Evolutionary conservation across 2,113 vertebrate species (phyloP), one percentile per base, ranked within the genome.

Genomic region (Bos taurus): DNA sequence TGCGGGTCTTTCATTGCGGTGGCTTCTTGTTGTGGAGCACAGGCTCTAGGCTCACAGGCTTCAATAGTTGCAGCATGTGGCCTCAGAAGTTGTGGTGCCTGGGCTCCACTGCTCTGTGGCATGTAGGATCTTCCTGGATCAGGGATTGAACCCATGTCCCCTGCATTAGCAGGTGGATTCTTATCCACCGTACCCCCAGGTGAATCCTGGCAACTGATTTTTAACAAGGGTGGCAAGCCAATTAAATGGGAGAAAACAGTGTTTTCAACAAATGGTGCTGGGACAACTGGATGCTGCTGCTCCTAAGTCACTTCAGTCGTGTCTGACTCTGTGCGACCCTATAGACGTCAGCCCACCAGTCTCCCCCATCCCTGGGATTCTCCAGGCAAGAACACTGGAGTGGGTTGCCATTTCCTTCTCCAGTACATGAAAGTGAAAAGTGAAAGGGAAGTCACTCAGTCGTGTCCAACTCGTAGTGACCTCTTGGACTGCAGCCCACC

Each of bases 1-100:
- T 12, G 10, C 5, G 3, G 71, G 36, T 26, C 23, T 43, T 77
- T 43, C 71, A 43, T 6, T 14, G 36, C 0, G 0, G 71, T 25
- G 36, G 5, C 36, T 77, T 13, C 71, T 43, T 21, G n/a, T 36
- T 71, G n/a, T 11, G n/a, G n/a, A 23, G 23, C 71, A 77, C 36
- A 26, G 71, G 71, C 36, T 77, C 36, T 13, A 43, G 36, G 71
- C 71, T 43, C 36, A 77, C 71, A 77, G 36, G 6, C 11, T 26
- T 25, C 36, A 43, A 3, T 0, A 43, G 23, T 0, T 43, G 71
- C 40, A 43, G 23, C 71, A 43, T 7, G 71, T 2, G 11, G 17
- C 36, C 40, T 77, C 23, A 40, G 71, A 1, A 4, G 12, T 21
- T 36, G 9, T 26, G 71, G 23, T 9, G 23, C 23, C 11, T 2